phyloP scores from a whole-genome alignment of 2,113 vertebrate genomes.

The Vimba vimba region DNA sequence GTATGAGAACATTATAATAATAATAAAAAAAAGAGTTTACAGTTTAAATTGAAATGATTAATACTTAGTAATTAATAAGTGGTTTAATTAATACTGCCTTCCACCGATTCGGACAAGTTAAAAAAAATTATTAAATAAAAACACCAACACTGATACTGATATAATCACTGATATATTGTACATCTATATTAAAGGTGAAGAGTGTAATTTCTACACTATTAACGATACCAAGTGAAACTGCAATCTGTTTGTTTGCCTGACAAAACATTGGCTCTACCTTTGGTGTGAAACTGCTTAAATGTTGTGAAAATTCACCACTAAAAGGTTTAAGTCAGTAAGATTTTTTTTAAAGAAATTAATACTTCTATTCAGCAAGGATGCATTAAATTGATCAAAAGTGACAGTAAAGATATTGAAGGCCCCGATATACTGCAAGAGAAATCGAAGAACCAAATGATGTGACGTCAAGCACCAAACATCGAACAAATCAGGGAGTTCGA shows the following conservation, averaged over 20 bases:
- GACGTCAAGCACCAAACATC: too few relatives aligned
- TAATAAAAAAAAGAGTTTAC: not conserved
- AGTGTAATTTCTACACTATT: conserved; percentile 11
- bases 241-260: not conserved
- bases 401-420: too few relatives aligned
- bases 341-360: not conserved
- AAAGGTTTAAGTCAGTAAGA: not conserved
- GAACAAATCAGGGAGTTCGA: too few relatives aligned
- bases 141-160: not conserved
- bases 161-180: not conserved
- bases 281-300: not conserved
- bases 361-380: not conserved
- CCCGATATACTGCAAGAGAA: too few relatives aligned
- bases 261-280: too few relatives aligned
- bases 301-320: not conserved
- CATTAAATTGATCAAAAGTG: not conserved
- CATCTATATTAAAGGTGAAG: conserved; percentile 11
- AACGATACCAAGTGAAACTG: not conserved
- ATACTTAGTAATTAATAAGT: not conserved
- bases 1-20: not conserved
- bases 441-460: too few relatives aligned
- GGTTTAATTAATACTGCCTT: not conserved
- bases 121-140: too few relatives aligned
- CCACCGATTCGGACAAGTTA: not conserved
- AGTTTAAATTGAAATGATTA: not conserved